phyloP scores from a whole-genome alignment of 2,888 invertebrate genomes.

The Hoplodrina blanda region DNA sequence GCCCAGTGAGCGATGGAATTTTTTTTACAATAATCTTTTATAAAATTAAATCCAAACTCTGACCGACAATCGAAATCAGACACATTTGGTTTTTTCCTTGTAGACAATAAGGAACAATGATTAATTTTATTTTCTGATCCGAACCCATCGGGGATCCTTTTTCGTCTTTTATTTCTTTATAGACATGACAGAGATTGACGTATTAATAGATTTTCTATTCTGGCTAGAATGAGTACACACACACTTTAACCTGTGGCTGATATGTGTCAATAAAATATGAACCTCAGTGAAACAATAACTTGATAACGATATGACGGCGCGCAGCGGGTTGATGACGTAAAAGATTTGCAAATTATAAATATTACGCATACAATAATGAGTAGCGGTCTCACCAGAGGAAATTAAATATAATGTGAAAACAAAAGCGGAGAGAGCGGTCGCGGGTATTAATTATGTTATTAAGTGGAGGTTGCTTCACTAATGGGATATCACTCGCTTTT shows the following conservation, averaged over 20 bases:
- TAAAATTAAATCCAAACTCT: no score
- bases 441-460: conserved; percentile 51
- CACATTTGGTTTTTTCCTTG: background rate
- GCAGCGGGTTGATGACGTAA: background rate
- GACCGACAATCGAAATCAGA: background rate
- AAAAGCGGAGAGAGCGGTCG: conserved; percentile 2
- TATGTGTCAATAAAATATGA: conserved; percentile 4
- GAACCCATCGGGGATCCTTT: background rate
- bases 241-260: background rate
- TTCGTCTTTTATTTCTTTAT: background rate
- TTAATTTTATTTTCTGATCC: background rate
- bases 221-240: background rate
- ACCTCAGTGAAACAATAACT: conserved; percentile 3
- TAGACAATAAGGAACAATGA: background rate
- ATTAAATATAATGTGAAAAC: conserved; percentile 39
- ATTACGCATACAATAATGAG: conserved; percentile 23
- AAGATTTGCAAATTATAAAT: conserved; percentile 28
- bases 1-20: background rate
- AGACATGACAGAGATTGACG: background rate
- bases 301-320: conserved; percentile 4
- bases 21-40: no score
- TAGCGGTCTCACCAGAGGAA: conserved; percentile 3
- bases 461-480: conserved; percentile 25
- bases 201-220: background rate
- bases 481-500: conserved; percentile 29